A percentile compares a stretch with the other conserved stretches of the same genome.
These are phyloP conservation scores for Yasuhikotakia modesta DNA, from an alignment of 2,797 vertebrate species.

Conservation along the genomic window DNA sequence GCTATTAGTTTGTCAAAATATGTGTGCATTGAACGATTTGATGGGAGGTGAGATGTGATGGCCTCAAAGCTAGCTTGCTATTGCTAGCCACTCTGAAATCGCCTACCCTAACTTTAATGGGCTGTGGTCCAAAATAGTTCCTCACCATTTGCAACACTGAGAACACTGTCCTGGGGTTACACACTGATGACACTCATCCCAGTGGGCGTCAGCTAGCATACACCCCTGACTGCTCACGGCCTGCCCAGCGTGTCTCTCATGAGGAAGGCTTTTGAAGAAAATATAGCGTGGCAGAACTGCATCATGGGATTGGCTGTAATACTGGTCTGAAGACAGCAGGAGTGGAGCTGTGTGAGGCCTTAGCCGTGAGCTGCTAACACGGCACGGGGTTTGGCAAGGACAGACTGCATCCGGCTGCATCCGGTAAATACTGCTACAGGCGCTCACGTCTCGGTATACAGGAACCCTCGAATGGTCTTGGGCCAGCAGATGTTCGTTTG, in stretches of 20 bases:
- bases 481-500: background rate
- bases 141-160: background rate
- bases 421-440: background rate
- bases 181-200: background rate
- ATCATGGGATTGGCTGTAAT: background rate
- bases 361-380: background rate
- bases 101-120: no score
- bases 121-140: background rate
- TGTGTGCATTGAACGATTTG: no score
- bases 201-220: background rate
- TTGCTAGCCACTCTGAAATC: no score
- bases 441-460: background rate
- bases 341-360: background rate
- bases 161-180: background rate
- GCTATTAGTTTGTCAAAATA: no score
- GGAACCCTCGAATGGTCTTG: background rate
- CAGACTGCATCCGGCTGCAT: background rate
- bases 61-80: no score
- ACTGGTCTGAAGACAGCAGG: background rate
- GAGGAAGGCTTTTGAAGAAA: background rate
- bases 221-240: background rate
- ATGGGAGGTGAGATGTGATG: no score
- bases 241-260: background rate
- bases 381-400: background rate
- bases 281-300: background rate